Base-by-base conservation (phyloP, 2,113 vertebrate genomes). In the Picathartes gymnocephalus region DNA sequence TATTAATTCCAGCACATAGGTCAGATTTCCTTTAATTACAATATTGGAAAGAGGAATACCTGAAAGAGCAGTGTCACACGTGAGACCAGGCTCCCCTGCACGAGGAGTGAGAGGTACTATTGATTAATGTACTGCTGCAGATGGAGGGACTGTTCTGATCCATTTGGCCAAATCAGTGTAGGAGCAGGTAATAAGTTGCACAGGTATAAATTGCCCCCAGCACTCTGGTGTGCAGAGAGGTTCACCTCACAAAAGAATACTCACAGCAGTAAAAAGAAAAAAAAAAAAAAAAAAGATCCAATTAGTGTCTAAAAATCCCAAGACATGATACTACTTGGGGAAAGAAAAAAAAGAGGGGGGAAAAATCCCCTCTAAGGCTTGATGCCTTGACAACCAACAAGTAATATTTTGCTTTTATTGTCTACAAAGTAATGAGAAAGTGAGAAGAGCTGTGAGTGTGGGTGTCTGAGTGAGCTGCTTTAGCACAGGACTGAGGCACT, bases 341-440 rank as follows among this genome's bases (percentile, higher is more conserved):
- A 37, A 10, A 65, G 30, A 4, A 13, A 4, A 39, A 42, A 33
- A 33, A 51, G 24, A 4, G 22, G 27, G 56, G 47, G 2, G 7
- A 21, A 40, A 72, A 92, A 57, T 58, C 58, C 39, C 89, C 74
- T 90, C 35, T 79, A 61, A 94, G 89, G 80, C 80, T 91, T 56
- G 80, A 94, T 93, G 89, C 78, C 91, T 91, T 95, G 94, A 95
- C 95, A 95, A 92, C 93, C 84, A 96, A 87, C 70, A 88, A 81
- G 90, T 89, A 94, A 88, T 79, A 91, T 91, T 95, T 92, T 91
- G 81, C 93, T 94, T 93, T 95, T 87, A 92, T 92, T 95, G 74
- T 77, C 93, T 95, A 73, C 20, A 62, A 85, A 85, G 89, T 54
- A 91, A 92, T 35, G 81, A 86, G 91, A 88, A 88, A 72, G 79